These are phyloP conservation scores for Heteractis magnifica DNA, from an alignment of 92 coral and sea anemone species.

Conservation along the genomic window DNA sequence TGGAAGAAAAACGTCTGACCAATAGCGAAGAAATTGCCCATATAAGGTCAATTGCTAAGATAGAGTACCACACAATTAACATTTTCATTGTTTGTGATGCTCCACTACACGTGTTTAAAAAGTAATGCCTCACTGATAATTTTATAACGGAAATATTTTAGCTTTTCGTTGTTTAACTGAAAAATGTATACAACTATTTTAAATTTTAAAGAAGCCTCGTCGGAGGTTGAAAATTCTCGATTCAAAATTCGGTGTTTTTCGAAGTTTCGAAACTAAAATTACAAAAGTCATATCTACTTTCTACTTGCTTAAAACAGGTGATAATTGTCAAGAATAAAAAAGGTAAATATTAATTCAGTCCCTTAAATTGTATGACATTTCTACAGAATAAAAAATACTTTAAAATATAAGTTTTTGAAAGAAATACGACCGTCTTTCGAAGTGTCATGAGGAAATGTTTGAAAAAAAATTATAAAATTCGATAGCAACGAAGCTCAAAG, in stretches of 20 bases:
- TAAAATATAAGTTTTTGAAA: not conserved
- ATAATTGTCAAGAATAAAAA: not conserved
- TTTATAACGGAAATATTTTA: not conserved
- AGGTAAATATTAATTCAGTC: not conserved
- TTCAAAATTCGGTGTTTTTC: not conserved
- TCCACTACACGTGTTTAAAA: constrained; percentile 20
- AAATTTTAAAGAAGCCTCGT: not conserved
- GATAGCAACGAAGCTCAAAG: not conserved
- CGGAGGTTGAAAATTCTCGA: too few relatives aligned
- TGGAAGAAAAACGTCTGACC: constrained; percentile 37
- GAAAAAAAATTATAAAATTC: not conserved
- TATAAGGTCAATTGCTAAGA: constrained; percentile 23
- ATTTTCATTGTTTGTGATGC: constrained; percentile 6
- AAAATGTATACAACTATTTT: not conserved
- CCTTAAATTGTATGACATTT: not conserved
- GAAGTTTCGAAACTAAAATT: not conserved
- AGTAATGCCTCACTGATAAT: not conserved
- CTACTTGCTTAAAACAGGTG: not conserved
- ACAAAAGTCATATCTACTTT: not conserved
- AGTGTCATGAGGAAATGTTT: not conserved
- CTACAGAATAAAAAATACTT: not conserved
- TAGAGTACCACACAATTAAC: constrained; percentile 4
- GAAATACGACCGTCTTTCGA: not conserved
- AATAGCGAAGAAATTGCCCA: constrained; percentile 34
- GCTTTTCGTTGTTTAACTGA: not conserved